Conservation (phyloP, 2,113 vertebrate genomes). For the Entomyzon cyanotis region DNA sequence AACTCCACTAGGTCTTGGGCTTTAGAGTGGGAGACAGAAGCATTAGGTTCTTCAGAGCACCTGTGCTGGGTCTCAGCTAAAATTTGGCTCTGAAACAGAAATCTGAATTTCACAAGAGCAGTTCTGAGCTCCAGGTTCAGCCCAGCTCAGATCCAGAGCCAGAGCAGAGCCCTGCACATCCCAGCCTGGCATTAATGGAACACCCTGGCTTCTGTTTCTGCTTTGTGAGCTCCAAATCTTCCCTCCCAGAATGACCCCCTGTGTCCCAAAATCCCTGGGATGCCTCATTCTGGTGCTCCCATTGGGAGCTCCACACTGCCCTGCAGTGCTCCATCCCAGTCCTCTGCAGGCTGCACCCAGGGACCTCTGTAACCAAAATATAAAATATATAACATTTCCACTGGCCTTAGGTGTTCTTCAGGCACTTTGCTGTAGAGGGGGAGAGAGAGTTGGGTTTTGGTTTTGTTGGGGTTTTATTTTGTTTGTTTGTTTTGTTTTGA, state of each 20-base stretch:
- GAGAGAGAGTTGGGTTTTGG: background rate
- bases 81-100: background rate
- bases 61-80: background rate
- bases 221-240: background rate
- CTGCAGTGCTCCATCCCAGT: background rate
- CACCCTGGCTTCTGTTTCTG: background rate
- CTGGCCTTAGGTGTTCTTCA: background rate
- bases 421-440: background rate
- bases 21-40: background rate
- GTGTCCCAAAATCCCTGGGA: background rate
- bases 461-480: background rate
- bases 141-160: background rate
- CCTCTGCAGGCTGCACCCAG: background rate
- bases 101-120: background rate
- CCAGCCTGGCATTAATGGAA: background rate
- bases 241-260: background rate
- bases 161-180: background rate
- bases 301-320: background rate
- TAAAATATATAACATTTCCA: background rate
- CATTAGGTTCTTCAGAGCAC: background rate
- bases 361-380: background rate
- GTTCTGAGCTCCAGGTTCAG: background rate
- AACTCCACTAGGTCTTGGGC: background rate
- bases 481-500: background rate
- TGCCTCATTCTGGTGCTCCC: background rate